Evolutionary conservation across 2,888 invertebrate genomes (phyloP), one percentile per base, ranked within the genome.

Genomic region (Shargacucullia verbasci): DNA sequence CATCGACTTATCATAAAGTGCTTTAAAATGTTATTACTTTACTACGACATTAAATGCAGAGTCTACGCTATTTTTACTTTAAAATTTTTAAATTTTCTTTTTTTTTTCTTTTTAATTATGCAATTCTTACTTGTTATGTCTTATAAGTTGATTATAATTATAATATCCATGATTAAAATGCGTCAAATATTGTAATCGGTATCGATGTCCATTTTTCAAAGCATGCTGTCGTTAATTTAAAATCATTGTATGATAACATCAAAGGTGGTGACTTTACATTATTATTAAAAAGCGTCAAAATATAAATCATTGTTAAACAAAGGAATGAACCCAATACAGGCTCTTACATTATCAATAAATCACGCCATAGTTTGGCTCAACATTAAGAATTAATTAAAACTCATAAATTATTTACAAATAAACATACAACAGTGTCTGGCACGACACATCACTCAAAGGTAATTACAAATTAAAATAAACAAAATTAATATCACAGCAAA

Each of bases 401-500:
- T 76, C 67, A 75, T 75, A 67, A 73, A 79, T 77, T 86, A 90
- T 89, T 84, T 88, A 91, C 86, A 88, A 83, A 81, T 76, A 81
- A 80, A 82, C 60, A 78, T 84, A 85, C 76, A 78, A 78, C 70
- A 73, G 77, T 82, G 81, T 84, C 83, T 84, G 82, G 82, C 83
- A 77, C 76, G 81, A 84, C 83, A 84, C 83, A 77, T 82, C 78
- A 83, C 73, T 82, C 81, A 81, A 81, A 83, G 55, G 79, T 83
- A 83, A 83, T 82, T 83, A 81, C 78, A 79, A 79, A 79, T 85
- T 85, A 85, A 87, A 73, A 45, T 85, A 86, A 85, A 84, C 81
- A 80, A 88, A 84, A 88, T 80, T 86, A 91, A 88, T 92, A 93
- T 93, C 92, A 93, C 92, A 93, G 92, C 87, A 89, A 86, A 87